Conservation (phyloP, 1,140 invertebrate genomes). For the Philaenus spumarius region DNA sequence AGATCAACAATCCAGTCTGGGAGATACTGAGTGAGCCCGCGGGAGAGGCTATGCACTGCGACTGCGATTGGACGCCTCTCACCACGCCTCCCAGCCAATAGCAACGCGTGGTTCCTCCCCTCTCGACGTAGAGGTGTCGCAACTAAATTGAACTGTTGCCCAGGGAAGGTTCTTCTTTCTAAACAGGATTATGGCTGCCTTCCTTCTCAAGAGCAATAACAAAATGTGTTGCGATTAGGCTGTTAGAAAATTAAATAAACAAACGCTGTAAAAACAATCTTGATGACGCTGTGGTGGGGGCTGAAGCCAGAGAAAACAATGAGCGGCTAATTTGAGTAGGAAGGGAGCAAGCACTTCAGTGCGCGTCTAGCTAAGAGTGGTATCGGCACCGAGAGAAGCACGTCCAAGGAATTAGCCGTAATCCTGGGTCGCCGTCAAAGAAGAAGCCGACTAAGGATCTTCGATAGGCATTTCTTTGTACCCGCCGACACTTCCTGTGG, state of each 20-base stretch:
- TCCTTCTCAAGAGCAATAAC: conserved; percentile 9
- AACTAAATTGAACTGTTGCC: background rate
- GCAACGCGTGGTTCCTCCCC: background rate
- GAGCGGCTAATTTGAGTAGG: conserved; percentile 7
- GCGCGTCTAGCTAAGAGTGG: background rate
- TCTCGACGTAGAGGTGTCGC: background rate
- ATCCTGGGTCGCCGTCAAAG: conserved; percentile 3
- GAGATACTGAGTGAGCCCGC: conserved; percentile 7
- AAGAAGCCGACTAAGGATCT: conserved; percentile 1
- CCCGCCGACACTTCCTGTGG: background rate
- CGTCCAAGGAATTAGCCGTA: conserved; percentile 17
- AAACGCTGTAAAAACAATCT: conserved; percentile 20
- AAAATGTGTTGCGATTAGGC: conserved; percentile 18
- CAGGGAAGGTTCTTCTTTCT: background rate
- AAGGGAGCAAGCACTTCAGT: background rate
- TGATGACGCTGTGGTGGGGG: conserved; percentile 13
- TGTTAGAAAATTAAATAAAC: conserved; percentile 22
- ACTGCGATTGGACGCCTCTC: conserved; percentile 3
- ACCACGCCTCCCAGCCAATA: conserved; percentile 14
- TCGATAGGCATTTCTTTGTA: too few species aligned
- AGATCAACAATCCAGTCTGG: conserved; percentile 13
- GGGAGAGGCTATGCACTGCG: background rate
- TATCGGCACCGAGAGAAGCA: background rate
- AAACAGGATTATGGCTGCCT: conserved; percentile 19
- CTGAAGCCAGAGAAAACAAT: conserved; percentile 9